Evolutionary conservation across 2,113 vertebrate species (phyloP).

Genomic region (Xenopus borealis): DNA sequence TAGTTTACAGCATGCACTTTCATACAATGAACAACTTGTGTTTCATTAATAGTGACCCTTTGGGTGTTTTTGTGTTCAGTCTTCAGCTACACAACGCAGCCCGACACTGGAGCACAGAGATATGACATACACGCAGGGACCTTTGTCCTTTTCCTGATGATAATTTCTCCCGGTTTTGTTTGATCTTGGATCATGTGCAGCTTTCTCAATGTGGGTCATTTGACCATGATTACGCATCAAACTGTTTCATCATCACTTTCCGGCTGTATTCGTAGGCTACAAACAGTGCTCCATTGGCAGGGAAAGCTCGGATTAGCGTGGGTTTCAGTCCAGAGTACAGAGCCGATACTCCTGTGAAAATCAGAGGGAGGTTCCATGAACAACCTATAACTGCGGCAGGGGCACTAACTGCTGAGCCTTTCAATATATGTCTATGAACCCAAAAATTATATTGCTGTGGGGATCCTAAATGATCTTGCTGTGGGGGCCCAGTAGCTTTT

Average conservation of each 20-base stretch:
- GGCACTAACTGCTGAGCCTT: too few species aligned
- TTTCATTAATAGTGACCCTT: neutral
- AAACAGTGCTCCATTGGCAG: conserved; percentile 86
- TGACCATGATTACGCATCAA: conserved; percentile 53
- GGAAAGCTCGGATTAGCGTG: conserved; percentile 86
- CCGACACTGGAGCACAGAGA: neutral
- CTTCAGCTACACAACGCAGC: neutral
- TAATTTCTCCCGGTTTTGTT: neutral
- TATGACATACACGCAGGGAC: neutral
- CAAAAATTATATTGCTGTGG: too few species aligned
- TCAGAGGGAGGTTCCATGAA: conserved; percentile 24
- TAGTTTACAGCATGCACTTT: neutral
- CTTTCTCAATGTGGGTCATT: neutral
- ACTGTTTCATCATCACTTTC: conserved; percentile 80
- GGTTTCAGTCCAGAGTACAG: conserved; percentile 89
- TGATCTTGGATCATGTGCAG: neutral
- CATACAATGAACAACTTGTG: neutral
- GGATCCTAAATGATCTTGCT: too few species aligned
- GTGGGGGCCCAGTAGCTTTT: too few species aligned
- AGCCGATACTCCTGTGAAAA: conserved; percentile 71
- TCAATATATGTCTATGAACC: too few species aligned
- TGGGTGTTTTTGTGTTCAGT: neutral
- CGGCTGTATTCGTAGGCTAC: conserved; percentile 84
- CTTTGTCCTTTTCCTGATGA: neutral
- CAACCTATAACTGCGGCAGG: too few species aligned